These are phyloP conservation scores for Ceyx melanurus DNA, from an alignment of 2,113 vertebrate genomes.

Conservation along the genomic window DNA sequence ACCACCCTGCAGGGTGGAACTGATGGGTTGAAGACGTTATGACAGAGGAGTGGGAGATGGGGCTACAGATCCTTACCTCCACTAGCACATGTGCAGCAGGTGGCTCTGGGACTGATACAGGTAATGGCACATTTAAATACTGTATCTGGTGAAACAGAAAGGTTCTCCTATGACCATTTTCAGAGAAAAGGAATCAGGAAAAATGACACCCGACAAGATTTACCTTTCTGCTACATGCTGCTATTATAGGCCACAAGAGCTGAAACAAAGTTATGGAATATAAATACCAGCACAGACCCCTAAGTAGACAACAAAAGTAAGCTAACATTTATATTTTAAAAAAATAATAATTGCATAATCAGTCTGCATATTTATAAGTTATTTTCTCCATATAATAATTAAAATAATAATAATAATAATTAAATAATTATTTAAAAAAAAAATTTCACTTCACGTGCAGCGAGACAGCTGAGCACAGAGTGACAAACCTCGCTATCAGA, in stretches of 20 bases:
- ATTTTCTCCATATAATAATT: not conserved
- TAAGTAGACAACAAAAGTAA: conserved; percentile 64
- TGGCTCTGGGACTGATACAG: not conserved
- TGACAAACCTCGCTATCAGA: no score
- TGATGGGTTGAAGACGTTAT: not conserved
- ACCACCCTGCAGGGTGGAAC: not conserved
- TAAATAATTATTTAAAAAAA: no score
- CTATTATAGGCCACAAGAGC: not conserved
- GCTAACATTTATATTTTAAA: conserved; percentile 46
- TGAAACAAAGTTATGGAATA: not conserved
- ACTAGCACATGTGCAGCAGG: not conserved
- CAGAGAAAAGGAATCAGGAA: not conserved
- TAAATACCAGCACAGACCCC: conserved; percentile 26
- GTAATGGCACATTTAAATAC: not conserved
- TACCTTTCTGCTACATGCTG: not conserved
- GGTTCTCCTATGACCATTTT: not conserved
- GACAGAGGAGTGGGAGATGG: not conserved
- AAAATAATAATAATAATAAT: no score
- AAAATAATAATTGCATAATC: conserved; percentile 54
- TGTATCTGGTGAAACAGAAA: not conserved
- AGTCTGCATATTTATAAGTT: conserved; percentile 58
- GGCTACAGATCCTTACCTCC: not conserved
- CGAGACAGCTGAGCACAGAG: no score
- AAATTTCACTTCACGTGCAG: no score
- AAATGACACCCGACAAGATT: not conserved